Percentiles rank a stretch among this genome's conserved stretches.
Evolutionary conservation across 2,888 invertebrate genomes (phyloP).

Genomic region (Oeneis ivallda): DNA sequence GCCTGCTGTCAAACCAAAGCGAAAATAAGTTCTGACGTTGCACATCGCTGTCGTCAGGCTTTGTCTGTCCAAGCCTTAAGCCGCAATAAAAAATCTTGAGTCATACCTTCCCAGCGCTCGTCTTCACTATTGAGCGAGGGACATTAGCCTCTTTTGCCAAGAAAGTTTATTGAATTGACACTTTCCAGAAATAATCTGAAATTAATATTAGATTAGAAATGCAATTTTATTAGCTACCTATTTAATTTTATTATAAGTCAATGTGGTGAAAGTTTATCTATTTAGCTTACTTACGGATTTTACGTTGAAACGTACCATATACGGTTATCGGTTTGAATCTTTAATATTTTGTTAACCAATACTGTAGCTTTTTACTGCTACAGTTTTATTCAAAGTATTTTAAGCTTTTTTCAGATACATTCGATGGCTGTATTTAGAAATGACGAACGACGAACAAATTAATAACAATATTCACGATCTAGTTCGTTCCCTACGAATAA

Average conservation of each 20-base stretch:
- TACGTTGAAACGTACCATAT: not conserved
- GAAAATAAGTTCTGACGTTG: no score
- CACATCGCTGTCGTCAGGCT: not conserved
- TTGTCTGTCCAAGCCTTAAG: constrained; percentile 2
- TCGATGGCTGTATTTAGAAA: no score
- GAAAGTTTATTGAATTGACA: constrained; percentile 43
- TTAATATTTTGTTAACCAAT: not conserved
- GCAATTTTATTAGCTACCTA: constrained; percentile 16
- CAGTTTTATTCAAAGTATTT: no score
- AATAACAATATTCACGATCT: no score
- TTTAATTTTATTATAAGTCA: constrained; percentile 14
- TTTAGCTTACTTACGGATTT: not conserved
- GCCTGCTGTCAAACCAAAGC: not conserved
- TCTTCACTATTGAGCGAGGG: constrained; percentile 44
- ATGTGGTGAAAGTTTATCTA: constrained; percentile 8
- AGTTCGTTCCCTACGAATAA: no score
- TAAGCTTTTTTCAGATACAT: no score
- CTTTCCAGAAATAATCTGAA: constrained; percentile 37
- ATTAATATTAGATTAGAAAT: constrained; percentile 19
- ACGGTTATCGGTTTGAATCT: not conserved
- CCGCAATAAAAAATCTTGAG: constrained; percentile 31
- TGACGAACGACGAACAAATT: no score
- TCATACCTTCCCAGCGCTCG: constrained; percentile 25
- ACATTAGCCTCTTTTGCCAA: constrained; percentile 52
- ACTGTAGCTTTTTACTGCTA: not conserved